Evolutionary conservation across 2,888 invertebrate species (phyloP), one percentile per base, ranked within the genome.

Genomic region (Zaprionus bogoriensis): DNA sequence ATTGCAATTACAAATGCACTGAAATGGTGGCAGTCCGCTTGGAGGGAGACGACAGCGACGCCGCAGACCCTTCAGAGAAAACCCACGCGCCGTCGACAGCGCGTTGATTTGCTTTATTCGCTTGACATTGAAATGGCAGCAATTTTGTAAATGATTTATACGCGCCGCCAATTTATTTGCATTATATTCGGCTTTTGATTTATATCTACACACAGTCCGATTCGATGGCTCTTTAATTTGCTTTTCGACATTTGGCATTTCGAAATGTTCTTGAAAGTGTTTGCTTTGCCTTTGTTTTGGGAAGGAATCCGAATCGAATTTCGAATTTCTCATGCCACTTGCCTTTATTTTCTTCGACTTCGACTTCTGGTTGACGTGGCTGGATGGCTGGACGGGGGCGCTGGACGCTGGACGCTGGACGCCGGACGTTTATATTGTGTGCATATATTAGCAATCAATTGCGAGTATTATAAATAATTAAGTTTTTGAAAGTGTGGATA

Each of bases 341-440:
- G 80, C 84, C 84, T 84, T 58, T 28, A 39, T 9, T 30, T 55
- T 41, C 17, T 41, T 50, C 41, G 36, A 50, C 42, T 59, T 61
- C 41, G 77, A 69, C 74, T 77, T 82, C 76, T 82, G 62, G 74
- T 68, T 65, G 77, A 73, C 83, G 84, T 80, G 78, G 32, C 62
- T n/a, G n/a, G n/a, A n/a, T n/a, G n/a, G n/a, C n/a, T n/a, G n/a
- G n/a, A n/a, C n/a, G n/a, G n/a, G n/a, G n/a, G n/a, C n/a, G n/a
- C n/a, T n/a, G n/a, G n/a, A n/a, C n/a, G n/a, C n/a, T n/a, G n/a
- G n/a, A n/a, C n/a, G n/a, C n/a, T n/a, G n/a, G n/a, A n/a, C n/a
- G 47, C 51, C 45, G 62, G 22, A 50, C 63, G 69, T 52, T 74
- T 55, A 47, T 36, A 50, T 36, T 25, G 23, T 57, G 36, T 74